Conservation (phyloP, 2,113 vertebrate genomes). For the Parus major region DNA sequence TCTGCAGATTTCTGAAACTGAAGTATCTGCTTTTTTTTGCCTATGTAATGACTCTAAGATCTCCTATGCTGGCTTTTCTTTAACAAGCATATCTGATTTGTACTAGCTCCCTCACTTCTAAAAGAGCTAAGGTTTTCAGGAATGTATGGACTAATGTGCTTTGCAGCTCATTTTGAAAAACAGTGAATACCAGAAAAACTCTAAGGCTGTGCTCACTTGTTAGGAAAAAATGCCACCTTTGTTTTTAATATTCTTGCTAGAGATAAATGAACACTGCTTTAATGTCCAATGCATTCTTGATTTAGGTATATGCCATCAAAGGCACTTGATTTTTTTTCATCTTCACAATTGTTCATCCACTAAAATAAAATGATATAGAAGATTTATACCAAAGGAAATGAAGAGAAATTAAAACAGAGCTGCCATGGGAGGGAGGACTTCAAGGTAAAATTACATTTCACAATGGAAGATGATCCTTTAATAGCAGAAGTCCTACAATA, state of each 20-base stretch:
- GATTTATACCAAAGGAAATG: not conserved
- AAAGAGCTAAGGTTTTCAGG: not conserved
- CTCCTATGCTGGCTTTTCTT: not conserved
- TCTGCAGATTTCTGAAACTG: conserved; percentile 50
- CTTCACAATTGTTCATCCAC: not conserved
- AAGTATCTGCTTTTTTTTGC: not conserved
- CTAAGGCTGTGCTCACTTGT: not conserved
- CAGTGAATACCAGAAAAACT: not conserved
- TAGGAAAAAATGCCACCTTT: not conserved
- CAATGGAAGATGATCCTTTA: not conserved
- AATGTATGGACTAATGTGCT: not conserved
- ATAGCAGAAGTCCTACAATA: not conserved
- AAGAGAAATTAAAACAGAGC: not conserved
- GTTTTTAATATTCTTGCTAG: not conserved
- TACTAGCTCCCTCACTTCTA: not conserved
- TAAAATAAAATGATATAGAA: not conserved
- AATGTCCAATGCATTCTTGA: not conserved
- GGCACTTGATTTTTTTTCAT: not conserved
- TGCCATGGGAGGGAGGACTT: not conserved
- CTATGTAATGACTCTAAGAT: not conserved
- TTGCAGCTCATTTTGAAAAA: not conserved
- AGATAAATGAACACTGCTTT: not conserved
- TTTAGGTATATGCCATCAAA: not conserved
- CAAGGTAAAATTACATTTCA: not conserved
- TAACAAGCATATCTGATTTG: not conserved